Base-by-base conservation (phyloP, 1,140 invertebrate species). In the Heliconius melpomene region DNA sequence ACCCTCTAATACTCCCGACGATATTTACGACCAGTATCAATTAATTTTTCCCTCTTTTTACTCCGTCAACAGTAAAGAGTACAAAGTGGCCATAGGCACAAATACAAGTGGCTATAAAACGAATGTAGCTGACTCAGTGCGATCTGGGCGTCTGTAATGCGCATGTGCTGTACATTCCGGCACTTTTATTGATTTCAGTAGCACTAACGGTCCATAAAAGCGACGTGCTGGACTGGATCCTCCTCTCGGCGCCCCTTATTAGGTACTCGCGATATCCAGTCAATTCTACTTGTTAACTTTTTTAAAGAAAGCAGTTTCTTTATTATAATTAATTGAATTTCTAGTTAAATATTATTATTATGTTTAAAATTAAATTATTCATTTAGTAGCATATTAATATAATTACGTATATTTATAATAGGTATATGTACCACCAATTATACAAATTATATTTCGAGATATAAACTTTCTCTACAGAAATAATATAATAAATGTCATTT, bases 131-230 rank as follows among this genome's bases (percentile, higher is more conserved):
- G 91, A 93, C 83, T 94, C 92, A 92, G 93, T 90, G 82, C 79
- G 87, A 85, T 83, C n/a, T 81, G 86, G 88, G 84, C 80, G 86
- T 80, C 81, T 89, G 85, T 88, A 89, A 84, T 91, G 94, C 94
- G 94, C 94, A 95, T 95, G 94, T 91, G 93, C 94, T 90, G 93
- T 94, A 94, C 94, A 94, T 95, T 95, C 94, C 89, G 94, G 94
- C 91, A 95, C 94, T 96, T 96, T 96, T 96, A 96, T 96, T 95
- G 95, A 96, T 96, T 96, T 95, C 95, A 95, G 95, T 95, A 95
- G 95, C 95, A 94, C 94, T 95, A 95, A 95, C 95, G 94, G 93
- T 89, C 93, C 89, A 94, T 94, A 91, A 92, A 91, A 84, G 88
- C 90, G 89, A 92, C 91, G 90, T 91, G 90, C 89, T 85, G 91